phyloP scores from a whole-genome alignment of 2,797 vertebrate genomes.

The Anniella stebbinsi region DNA sequence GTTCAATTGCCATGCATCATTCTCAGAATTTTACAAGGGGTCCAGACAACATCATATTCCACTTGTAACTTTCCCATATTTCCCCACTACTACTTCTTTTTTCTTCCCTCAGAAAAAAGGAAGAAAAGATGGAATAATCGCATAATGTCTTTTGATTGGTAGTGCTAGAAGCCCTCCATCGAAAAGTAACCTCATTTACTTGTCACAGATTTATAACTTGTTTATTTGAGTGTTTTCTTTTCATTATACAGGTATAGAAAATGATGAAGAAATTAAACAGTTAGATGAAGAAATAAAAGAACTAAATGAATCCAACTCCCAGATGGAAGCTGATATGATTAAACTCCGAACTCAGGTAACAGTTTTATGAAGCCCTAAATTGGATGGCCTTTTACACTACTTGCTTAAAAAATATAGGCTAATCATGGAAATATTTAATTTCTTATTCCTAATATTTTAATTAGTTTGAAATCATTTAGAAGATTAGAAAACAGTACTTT shows the following conservation, averaged over 20 bases:
- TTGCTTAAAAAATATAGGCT: conserved; percentile 10
- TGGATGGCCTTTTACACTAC: conserved; percentile 48
- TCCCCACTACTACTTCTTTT: not conserved
- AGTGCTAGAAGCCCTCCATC: not conserved
- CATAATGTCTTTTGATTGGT: not conserved
- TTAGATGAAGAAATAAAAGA: conserved; percentile 99
- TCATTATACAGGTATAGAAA: conserved; percentile 89
- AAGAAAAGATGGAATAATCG: not conserved
- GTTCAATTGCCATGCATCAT: not conserved
- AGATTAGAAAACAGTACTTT: conserved; percentile 25
- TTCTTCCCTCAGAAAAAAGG: not conserved
- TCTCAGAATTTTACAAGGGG: not conserved
- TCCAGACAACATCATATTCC: not conserved
- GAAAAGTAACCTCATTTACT: conserved; percentile 1
- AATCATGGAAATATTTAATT: conserved; percentile 15
- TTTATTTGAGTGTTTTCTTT: conserved; percentile 56
- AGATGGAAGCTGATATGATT: conserved; percentile 99
- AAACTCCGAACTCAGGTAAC: conserved; percentile 98
- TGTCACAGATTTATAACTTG: conserved; percentile 43
- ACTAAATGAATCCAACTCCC: conserved; percentile 96
- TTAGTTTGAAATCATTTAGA: conserved; percentile 26
- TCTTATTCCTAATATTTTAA: conserved; percentile 19
- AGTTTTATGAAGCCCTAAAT: conserved; percentile 76
- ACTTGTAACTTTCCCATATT: not conserved
- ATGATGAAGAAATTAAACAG: conserved; percentile 97